Conservation (phyloP, 2,797 vertebrate species). For the Typhlichthys subterraneus region DNA sequence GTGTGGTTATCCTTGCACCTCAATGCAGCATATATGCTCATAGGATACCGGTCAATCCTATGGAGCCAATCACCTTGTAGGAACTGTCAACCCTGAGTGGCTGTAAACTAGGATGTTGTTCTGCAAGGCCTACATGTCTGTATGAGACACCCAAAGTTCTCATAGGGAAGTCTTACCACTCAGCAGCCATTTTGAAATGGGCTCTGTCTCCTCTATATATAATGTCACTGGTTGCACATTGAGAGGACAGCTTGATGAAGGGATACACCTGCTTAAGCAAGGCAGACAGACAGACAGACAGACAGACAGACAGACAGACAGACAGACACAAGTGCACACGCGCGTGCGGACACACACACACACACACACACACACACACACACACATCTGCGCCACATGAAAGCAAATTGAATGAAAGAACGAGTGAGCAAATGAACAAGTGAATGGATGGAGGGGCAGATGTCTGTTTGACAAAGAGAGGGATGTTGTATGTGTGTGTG, state of each 20-base stretch:
- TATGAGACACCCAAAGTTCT: background rate
- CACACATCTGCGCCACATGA: background rate
- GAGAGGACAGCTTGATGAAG: too few species aligned
- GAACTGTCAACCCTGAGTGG: conserved; percentile 46
- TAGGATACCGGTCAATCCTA: conserved; percentile 43
- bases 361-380: background rate
- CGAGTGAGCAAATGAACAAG: background rate
- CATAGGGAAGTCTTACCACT: too few species aligned
- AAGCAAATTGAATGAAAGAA: background rate
- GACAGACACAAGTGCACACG: background rate
- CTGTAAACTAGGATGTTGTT: conserved; percentile 59
- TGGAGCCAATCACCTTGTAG: conserved; percentile 61
- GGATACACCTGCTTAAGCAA: too few species aligned
- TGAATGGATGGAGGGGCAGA: background rate
- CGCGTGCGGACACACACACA: too few species aligned
- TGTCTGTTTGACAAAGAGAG: background rate
- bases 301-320: too few species aligned
- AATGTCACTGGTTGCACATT: too few species aligned
- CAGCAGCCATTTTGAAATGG: too few species aligned
- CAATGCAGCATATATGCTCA: conserved; percentile 53
- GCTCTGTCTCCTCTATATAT: too few species aligned
- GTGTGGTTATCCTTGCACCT: conserved; percentile 49
- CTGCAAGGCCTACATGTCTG: background rate
- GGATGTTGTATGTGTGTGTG: background rate
- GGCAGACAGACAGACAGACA: too few species aligned